phyloP scores from a whole-genome alignment of 2,797 vertebrate species.

The Eurystomus glaucurus region DNA sequence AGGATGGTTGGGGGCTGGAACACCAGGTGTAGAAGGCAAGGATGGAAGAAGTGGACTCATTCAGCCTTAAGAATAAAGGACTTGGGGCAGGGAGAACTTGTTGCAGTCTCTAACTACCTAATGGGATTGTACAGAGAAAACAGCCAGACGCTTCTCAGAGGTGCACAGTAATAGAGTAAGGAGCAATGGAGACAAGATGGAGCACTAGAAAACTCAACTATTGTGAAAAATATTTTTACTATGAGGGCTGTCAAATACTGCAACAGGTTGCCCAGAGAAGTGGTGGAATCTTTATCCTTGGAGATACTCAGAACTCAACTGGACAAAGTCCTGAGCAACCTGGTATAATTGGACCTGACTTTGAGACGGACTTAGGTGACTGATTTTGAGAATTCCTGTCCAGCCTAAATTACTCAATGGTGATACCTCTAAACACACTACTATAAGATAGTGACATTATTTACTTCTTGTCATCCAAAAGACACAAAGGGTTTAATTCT shows the following conservation, averaged over 20 bases:
- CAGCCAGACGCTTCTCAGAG: not conserved
- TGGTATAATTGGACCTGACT: not conserved
- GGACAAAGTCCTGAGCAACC: not conserved
- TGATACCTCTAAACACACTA: not conserved
- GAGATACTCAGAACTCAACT: not conserved
- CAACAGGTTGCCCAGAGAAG: not conserved
- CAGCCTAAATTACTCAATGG: not conserved
- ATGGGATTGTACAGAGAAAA: not conserved
- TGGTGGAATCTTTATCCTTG: not conserved
- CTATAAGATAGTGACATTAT: not conserved
- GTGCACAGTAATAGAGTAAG: not conserved
- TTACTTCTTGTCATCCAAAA: not conserved
- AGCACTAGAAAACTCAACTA: not conserved
- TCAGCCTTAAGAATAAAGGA: not conserved
- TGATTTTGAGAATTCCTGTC: not conserved
- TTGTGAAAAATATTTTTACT: not conserved
- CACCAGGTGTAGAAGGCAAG: not conserved
- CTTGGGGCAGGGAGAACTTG: not conserved
- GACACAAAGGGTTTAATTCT: not conserved
- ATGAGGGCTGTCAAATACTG: not conserved
- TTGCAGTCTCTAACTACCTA: not conserved
- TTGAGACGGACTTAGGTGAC: not conserved
- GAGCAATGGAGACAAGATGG: not conserved
- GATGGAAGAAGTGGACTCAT: not conserved
- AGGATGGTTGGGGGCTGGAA: not conserved